phyloP scores from a whole-genome alignment of 1,140 invertebrate genomes.

The Manduca sexta region DNA sequence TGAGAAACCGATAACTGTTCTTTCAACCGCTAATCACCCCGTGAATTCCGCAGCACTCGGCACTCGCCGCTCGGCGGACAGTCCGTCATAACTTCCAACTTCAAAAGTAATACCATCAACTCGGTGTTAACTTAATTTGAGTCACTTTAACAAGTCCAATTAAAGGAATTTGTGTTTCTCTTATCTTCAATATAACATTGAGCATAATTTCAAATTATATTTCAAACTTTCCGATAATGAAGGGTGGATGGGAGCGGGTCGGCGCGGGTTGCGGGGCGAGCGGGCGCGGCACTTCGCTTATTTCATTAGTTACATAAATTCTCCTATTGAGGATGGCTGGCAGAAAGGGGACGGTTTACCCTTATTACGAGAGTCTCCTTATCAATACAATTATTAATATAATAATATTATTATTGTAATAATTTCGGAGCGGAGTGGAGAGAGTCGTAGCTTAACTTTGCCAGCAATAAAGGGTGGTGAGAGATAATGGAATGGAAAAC shows the following conservation, averaged over 20 bases:
- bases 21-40: conserved; percentile 53
- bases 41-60: conserved; percentile 37
- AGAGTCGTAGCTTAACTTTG: conserved; percentile 68
- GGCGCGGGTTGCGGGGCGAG: conserved; percentile 35
- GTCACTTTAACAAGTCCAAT: conserved; percentile 73
- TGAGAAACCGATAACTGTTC: conserved; percentile 45
- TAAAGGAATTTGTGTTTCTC: conserved; percentile 74
- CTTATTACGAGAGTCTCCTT: conserved; percentile 73
- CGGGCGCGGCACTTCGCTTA: conserved; percentile 60
- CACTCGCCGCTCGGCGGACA: conserved; percentile 54
- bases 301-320: conserved; percentile 74
- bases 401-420: conserved; percentile 74
- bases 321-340: conserved; percentile 71
- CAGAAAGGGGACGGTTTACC: conserved; percentile 72
- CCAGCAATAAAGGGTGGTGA: conserved; percentile 70
- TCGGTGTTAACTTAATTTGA: conserved; percentile 73
- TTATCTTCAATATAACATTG: conserved; percentile 74
- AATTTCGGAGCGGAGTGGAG: conserved; percentile 65
- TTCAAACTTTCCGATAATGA: conserved; percentile 73
- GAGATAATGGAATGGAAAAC: conserved; percentile 73
- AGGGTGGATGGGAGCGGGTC: conserved; percentile 56
- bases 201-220: conserved; percentile 73
- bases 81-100: conserved; percentile 68
- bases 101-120: conserved; percentile 71
- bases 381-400: conserved; percentile 74